Conservation (phyloP, 2,888 invertebrate species). For the Ceraclea dissimilis region DNA sequence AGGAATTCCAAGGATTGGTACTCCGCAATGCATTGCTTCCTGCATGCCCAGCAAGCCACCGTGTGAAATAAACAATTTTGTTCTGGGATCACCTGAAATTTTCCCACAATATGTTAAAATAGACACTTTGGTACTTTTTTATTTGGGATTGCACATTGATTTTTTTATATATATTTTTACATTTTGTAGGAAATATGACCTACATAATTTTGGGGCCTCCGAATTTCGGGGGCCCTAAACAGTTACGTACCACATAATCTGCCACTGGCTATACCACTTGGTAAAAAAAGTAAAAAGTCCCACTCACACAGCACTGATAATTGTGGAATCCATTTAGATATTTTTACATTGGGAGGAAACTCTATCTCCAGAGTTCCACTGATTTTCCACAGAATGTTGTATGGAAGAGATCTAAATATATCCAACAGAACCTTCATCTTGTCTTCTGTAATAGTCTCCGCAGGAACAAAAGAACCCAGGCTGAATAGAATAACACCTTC, state of each 20-base stretch:
- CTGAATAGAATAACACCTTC: slow-evolving; percentile 52
- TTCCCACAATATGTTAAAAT: no score
- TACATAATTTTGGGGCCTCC: no score
- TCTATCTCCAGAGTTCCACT: slow-evolving; percentile 38
- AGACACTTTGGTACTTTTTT: no score
- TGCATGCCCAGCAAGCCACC: slow-evolving; percentile 54
- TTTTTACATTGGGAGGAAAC: slow-evolving; percentile 43
- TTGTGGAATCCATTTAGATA: slow-evolving; percentile 49
- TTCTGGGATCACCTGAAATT: slow-evolving; percentile 50
- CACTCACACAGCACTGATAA: slow-evolving; percentile 47
- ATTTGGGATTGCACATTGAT: no score
- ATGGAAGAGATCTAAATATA: slow-evolving; percentile 46
- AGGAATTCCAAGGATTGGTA: slow-evolving; percentile 48
- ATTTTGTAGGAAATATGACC: no score
- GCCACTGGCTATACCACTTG: no score
- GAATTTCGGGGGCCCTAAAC: no score
- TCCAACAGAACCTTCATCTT: slow-evolving; percentile 42
- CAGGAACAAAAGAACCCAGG: slow-evolving; percentile 51
- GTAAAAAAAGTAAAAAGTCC: no score
- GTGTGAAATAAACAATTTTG: slow-evolving; percentile 52
- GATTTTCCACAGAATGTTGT: slow-evolving; percentile 50
- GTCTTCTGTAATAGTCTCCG: slow-evolving; percentile 45
- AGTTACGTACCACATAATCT: no score
- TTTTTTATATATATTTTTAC: no score
- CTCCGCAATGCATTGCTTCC: slow-evolving; percentile 50